A percentile compares a stretch with the other conserved stretches of the same genome.
Conservation (phyloP, 2,113 vertebrate genomes). For the Felis chaus region DNA sequence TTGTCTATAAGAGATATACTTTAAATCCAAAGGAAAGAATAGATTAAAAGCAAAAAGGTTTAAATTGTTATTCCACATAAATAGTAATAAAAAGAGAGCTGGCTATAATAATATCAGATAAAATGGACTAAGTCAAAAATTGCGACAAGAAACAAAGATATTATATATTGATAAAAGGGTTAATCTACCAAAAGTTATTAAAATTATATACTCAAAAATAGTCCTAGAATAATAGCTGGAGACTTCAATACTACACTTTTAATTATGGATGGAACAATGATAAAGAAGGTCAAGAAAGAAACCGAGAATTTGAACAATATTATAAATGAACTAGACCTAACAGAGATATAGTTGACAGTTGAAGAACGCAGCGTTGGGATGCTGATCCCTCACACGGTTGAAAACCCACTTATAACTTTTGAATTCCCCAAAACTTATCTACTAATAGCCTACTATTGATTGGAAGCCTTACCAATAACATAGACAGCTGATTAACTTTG, state of each 20-base stretch:
- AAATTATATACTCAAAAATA: constrained; percentile 10
- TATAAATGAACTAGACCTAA: background rate
- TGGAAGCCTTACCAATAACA: background rate
- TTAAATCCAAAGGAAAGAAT: background rate
- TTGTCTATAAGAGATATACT: background rate
- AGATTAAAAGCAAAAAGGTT: background rate
- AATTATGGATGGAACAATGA: background rate
- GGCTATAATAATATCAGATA: background rate
- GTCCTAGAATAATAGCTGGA: background rate
- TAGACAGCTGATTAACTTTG: background rate
- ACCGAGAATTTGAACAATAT: background rate
- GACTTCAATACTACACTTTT: background rate
- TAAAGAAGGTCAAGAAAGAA: background rate
- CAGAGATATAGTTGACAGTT: background rate
- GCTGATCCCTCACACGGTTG: background rate
- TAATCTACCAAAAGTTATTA: background rate
- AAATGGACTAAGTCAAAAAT: background rate
- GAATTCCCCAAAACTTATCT: background rate
- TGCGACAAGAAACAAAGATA: background rate
- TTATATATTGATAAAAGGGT: background rate
- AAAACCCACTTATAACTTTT: background rate
- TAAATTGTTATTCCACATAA: background rate
- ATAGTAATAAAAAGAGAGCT: background rate
- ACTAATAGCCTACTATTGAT: background rate
- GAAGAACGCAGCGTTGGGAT: background rate